Evolutionary conservation across 2,888 invertebrate species (phyloP).

Genomic region (Nomada lathburiana): DNA sequence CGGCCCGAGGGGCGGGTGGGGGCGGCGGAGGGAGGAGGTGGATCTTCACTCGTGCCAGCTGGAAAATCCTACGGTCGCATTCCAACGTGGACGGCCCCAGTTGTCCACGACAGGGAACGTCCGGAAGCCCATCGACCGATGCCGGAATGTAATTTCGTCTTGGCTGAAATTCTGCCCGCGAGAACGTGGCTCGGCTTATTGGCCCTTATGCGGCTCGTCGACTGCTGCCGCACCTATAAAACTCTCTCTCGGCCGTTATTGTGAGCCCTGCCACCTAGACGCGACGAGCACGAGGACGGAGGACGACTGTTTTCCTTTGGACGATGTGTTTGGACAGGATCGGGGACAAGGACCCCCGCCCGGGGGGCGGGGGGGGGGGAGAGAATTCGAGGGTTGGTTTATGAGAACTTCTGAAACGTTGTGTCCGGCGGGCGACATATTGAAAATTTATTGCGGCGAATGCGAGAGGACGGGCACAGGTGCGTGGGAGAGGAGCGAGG

Average conservation of each 20-base stretch:
- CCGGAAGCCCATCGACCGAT: conserved; percentile 60
- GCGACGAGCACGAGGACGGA: conserved; percentile 33
- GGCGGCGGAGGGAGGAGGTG: not conserved
- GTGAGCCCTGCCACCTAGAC: conserved; percentile 68
- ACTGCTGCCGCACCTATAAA: conserved; percentile 80
- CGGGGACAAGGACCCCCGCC: not conserved
- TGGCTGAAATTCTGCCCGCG: conserved; percentile 77
- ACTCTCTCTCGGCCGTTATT: conserved; percentile 78
- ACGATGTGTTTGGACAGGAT: conserved; percentile 9
- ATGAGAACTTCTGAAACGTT: conserved; percentile 42
- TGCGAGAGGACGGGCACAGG: not conserved
- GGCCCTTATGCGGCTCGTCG: conserved; percentile 75
- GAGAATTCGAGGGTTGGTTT: conserved; percentile 39
- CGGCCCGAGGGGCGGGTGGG: conserved; percentile 13
- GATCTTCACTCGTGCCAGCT: conserved; percentile 42
- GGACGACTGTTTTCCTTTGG: conserved; percentile 56
- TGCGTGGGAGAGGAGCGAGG: not conserved
- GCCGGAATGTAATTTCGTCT: conserved; percentile 83
- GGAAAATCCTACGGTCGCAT: conserved; percentile 64
- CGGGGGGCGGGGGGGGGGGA: conserved; percentile 11
- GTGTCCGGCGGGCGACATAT: conserved; percentile 30
- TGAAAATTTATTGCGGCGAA: conserved; percentile 36
- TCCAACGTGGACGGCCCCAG: conserved; percentile 52
- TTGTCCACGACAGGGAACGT: conserved; percentile 47
- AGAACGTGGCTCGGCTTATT: conserved; percentile 75